phyloP scores from a whole-genome alignment of 2,888 invertebrate genomes.

The Mimas tiliae region DNA sequence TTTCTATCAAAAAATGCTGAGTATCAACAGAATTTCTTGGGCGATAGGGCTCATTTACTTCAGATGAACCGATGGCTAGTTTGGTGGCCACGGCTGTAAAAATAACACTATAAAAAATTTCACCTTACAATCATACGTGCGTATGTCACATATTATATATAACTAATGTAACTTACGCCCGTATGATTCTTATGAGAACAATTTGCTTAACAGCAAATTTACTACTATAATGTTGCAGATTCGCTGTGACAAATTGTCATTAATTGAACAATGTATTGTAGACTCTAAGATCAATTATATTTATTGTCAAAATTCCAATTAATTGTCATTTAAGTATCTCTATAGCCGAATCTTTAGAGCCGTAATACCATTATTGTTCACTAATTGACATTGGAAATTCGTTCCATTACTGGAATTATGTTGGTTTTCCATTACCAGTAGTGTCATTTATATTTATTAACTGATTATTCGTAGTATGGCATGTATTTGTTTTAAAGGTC shows the following conservation, averaged over 20 bases:
- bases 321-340: background rate
- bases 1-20: too few relatives aligned
- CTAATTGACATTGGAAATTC: constrained; percentile 17
- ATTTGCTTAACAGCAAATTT: too few relatives aligned
- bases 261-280: background rate
- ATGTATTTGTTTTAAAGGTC: background rate
- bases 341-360: background rate
- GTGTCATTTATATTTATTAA: constrained; percentile 26
- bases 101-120: too few relatives aligned
- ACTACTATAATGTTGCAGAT: background rate
- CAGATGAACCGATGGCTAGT: too few relatives aligned
- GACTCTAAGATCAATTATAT: background rate
- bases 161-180: too few relatives aligned
- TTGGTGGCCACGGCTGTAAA: too few relatives aligned
- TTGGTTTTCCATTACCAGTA: constrained; percentile 30
- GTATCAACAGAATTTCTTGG: too few relatives aligned
- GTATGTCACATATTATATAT: too few relatives aligned
- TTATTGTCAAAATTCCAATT: background rate
- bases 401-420: constrained; percentile 15
- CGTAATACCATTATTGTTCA: constrained; percentile 12
- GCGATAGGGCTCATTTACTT: background rate
- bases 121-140: too few relatives aligned
- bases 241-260: background rate
- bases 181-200: too few relatives aligned
- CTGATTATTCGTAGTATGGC: background rate